A percentile compares a stretch with the other conserved stretches of the same genome.
Conservation (phyloP, 2,888 invertebrate genomes). For the Pollenia labialis region DNA sequence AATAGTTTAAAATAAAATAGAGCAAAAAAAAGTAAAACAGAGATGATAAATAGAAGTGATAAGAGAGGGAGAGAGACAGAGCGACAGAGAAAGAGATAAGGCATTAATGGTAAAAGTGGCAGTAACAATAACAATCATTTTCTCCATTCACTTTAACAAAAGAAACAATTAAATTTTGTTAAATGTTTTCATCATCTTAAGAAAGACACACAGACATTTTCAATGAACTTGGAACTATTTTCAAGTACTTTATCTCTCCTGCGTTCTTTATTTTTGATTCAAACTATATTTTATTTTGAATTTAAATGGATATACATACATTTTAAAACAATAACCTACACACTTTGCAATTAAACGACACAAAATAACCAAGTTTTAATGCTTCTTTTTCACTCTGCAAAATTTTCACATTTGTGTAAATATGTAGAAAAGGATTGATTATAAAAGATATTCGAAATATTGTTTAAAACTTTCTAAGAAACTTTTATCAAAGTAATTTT, state of each 20-base stretch:
- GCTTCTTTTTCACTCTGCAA: too few relatives aligned
- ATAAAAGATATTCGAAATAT: too few relatives aligned
- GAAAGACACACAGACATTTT: neutral
- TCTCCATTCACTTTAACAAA: slow-evolving; percentile 32
- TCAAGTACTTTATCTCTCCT: neutral
- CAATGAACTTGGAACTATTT: slow-evolving; percentile 16
- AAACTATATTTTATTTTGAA: too few relatives aligned
- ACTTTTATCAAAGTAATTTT: too few relatives aligned
- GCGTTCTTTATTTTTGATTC: neutral
- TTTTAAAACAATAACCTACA: too few relatives aligned
- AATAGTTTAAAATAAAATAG: slow-evolving; percentile 3
- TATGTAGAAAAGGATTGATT: too few relatives aligned
- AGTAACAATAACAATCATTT: slow-evolving; percentile 13
- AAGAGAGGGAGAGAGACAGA: too few relatives aligned
- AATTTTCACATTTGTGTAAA: too few relatives aligned
- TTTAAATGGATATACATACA: too few relatives aligned
- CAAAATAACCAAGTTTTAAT: too few relatives aligned
- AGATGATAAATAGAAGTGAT: neutral
- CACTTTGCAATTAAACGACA: too few relatives aligned
- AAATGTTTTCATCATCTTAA: slow-evolving; percentile 10
- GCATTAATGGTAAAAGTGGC: slow-evolving; percentile 17
- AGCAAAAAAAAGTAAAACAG: neutral
- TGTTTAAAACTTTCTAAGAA: too few relatives aligned
- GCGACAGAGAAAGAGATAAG: neutral
- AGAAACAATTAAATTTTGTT: slow-evolving; percentile 43